Evolutionary conservation across 2,888 invertebrate species (phyloP).

Genomic region (Frankliniella intonsa): DNA sequence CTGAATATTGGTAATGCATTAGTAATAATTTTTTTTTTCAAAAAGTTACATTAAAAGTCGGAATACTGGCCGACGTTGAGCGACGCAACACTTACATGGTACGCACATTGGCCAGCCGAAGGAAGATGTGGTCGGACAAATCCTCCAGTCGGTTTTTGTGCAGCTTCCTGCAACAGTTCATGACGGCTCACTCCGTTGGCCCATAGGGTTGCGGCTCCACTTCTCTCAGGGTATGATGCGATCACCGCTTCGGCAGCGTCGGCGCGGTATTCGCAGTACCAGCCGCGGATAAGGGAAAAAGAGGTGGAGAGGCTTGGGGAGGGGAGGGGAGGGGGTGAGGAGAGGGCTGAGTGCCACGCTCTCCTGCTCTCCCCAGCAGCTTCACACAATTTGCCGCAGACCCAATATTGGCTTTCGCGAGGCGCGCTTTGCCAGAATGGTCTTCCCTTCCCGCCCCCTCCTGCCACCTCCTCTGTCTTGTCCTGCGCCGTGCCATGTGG

Average conservation of each 20-base stretch:
- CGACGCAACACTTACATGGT: slow-evolving; percentile 49
- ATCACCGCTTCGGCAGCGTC: not conserved
- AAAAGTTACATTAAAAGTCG: no score
- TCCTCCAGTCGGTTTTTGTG: slow-evolving; percentile 63
- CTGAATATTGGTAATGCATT: no score
- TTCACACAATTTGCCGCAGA: slow-evolving; percentile 22
- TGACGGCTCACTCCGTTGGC: not conserved
- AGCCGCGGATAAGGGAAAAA: not conserved
- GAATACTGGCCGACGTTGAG: not conserved
- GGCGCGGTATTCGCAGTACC: not conserved
- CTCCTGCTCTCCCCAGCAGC: not conserved
- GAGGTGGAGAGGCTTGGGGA: not conserved
- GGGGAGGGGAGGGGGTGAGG: not conserved
- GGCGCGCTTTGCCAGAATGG: not conserved
- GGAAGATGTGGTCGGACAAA: slow-evolving; percentile 55
- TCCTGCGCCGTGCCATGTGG: not conserved
- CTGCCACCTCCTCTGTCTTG: not conserved
- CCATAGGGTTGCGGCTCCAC: no score
- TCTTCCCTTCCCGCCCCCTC: not conserved
- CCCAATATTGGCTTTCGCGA: slow-evolving; percentile 4
- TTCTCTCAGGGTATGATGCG: no score
- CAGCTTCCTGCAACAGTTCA: slow-evolving; percentile 53
- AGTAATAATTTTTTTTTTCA: no score
- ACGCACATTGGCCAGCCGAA: slow-evolving; percentile 57
- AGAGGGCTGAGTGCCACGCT: not conserved